phyloP scores from a whole-genome alignment of 2,113 vertebrate species.

The Pteruthius melanotis region DNA sequence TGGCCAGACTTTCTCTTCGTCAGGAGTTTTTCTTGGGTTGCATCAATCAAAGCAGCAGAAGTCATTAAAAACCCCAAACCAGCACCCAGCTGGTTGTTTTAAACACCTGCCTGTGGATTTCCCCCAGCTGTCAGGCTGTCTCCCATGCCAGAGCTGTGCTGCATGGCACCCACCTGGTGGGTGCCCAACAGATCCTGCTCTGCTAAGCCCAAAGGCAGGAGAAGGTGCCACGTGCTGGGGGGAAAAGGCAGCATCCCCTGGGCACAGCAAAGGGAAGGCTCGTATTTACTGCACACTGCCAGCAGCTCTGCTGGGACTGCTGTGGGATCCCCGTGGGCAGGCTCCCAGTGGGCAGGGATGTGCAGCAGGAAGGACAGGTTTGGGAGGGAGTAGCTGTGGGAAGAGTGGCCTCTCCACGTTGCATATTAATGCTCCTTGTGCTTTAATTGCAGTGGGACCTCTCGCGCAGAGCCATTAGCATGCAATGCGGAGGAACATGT shows the following conservation, averaged over 20 bases:
- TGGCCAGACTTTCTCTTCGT: background rate
- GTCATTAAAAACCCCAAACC: background rate
- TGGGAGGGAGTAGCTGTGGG: conserved; percentile 60
- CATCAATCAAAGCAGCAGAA: background rate
- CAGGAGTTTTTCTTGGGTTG: background rate
- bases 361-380: conserved; percentile 63
- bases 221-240: background rate
- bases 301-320: background rate
- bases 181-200: background rate
- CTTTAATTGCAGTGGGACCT: conserved; percentile 55
- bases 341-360: conserved; percentile 52
- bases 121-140: background rate
- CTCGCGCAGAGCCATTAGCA: background rate
- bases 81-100: background rate
- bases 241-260: background rate
- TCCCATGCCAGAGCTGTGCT: fast-evolving
- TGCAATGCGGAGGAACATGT: conserved; percentile 49
- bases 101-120: background rate
- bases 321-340: conserved; percentile 60
- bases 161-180: background rate
- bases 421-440: conserved; percentile 23
- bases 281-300: background rate
- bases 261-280: background rate
- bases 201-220: fast-evolving
- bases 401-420: conserved; percentile 52